Conservation (phyloP, 2,888 invertebrate species). For the Campaea margaritaria region DNA sequence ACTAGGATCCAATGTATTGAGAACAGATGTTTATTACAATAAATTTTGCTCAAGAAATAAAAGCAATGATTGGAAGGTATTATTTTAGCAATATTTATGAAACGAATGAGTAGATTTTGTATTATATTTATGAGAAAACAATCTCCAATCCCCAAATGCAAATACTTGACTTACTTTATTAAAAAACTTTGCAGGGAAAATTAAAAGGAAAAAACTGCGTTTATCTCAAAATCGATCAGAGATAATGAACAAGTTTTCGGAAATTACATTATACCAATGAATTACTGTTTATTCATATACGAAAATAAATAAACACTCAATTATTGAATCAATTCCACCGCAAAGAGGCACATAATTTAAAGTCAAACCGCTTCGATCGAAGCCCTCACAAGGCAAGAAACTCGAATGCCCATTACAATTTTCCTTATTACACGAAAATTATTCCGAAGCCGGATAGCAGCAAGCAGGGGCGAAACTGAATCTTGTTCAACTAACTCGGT, state of each 20-base stretch:
- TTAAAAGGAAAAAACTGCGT: too few relatives aligned
- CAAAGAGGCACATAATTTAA: conserved; percentile 16
- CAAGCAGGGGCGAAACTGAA: conserved; percentile 73
- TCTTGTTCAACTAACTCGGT: conserved; percentile 84
- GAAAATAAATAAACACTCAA: not conserved
- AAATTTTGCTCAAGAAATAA: not conserved
- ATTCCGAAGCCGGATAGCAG: conserved; percentile 75
- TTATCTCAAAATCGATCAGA: too few relatives aligned
- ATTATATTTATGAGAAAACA: too few relatives aligned
- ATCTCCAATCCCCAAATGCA: too few relatives aligned
- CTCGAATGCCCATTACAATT: conserved; percentile 78
- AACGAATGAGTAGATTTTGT: too few relatives aligned
- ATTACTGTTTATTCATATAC: too few relatives aligned
- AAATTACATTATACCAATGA: too few relatives aligned
- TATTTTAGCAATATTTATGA: not conserved
- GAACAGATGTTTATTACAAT: conserved; percentile 3
- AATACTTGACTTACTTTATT: too few relatives aligned
- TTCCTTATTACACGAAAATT: conserved; percentile 82
- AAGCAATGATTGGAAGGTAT: not conserved
- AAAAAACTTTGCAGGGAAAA: too few relatives aligned
- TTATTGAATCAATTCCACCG: conserved; percentile 17
- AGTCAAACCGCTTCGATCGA: conserved; percentile 28
- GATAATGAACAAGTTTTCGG: too few relatives aligned
- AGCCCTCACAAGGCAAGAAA: conserved; percentile 58
- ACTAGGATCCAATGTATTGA: conserved; percentile 43